Percentiles rank a stretch among this genome's conserved stretches.
phyloP scores from a whole-genome alignment of 2,888 invertebrate species.

The Mythimna lalbum region DNA sequence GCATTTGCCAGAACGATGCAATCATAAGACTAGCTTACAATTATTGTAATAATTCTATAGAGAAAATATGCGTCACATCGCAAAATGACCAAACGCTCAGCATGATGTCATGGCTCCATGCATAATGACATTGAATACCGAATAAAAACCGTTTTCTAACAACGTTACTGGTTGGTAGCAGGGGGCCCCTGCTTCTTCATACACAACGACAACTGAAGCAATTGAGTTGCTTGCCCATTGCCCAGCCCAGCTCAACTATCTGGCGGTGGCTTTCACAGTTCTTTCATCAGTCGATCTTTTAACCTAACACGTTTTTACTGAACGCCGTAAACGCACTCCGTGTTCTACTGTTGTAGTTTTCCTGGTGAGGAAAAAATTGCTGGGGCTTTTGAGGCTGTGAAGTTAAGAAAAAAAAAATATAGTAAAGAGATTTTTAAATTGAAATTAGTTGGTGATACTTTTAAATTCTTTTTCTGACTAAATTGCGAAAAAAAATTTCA shows the following conservation, averaged over 20 bases:
- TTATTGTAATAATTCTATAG: too few relatives aligned
- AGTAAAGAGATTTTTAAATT: too few relatives aligned
- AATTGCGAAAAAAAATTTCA: too few relatives aligned
- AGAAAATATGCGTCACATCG: too few relatives aligned
- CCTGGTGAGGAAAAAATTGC: conserved; percentile 4
- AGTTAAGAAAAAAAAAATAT: too few relatives aligned
- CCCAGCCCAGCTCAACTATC: background rate
- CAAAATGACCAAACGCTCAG: too few relatives aligned
- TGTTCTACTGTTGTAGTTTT: conserved; percentile 20
- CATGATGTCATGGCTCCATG: too few relatives aligned
- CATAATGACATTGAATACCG: too few relatives aligned
- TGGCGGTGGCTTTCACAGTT: conserved; percentile 36
- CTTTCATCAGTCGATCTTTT: conserved; percentile 39
- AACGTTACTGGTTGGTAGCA: background rate
- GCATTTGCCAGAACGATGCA: too few relatives aligned
- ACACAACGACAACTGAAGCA: background rate
- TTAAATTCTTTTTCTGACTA: too few relatives aligned
- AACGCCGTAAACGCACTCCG: conserved; percentile 11
- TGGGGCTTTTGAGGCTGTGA: background rate
- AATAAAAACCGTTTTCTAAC: background rate
- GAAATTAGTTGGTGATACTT: too few relatives aligned
- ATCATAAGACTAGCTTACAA: too few relatives aligned
- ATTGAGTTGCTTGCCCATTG: background rate
- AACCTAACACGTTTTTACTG: conserved; percentile 34
- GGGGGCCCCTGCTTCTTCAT: background rate